Base-by-base conservation (phyloP, 2,113 vertebrate genomes). In the Alouatta palliata region DNA sequence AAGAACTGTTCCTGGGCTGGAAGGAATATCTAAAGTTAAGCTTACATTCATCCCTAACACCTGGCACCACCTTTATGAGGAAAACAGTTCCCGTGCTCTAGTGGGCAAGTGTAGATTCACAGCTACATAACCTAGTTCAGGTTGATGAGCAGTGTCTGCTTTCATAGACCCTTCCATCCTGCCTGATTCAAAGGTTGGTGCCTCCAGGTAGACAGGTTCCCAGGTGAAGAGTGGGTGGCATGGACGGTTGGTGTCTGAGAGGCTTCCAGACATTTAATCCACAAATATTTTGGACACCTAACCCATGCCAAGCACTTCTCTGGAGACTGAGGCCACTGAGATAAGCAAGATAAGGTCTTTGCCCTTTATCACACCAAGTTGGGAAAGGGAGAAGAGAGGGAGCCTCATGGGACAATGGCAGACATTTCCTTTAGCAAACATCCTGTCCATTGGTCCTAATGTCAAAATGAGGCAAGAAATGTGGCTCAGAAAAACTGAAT, bases 21-120 rank as follows among this genome's bases (percentile, higher is more conserved):
- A 58, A 87, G 27, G 25, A 90, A 54, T 49, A 84, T 21, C 85
- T 75, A 47, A 95, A 56, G 66, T 92, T 61, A 96, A 88, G 21
- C 70, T 96, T 90, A 43, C 75, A 70, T 79, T 94, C 30, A 10
- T 43, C 52, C 68, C 84, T 83, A 79, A 90, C 66, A 49, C 2
- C 10, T 23, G 8, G 20, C 20, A 43, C n/a, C 37, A 32, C n/a
- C 70, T 81, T 45, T 56, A 43, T 21, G 47, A 70, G 6, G 52
- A 92, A 91, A 90, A 43, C 54, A 58, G 25, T 86, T n/a, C 35
- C 84, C 43, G 47, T 43, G 43, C 81, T 87, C 47, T 5, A 37
- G 25, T 70, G 68, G 54, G 32, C n/a, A 27, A 43, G 1, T 25
- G 40, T 9, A 40, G 16, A 12, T 56, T n/a, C 66, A 10, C 20